These are phyloP conservation scores for Lepisosteus osseus DNA, from an alignment of 2,113 vertebrate genomes.

Conservation along the genomic window DNA sequence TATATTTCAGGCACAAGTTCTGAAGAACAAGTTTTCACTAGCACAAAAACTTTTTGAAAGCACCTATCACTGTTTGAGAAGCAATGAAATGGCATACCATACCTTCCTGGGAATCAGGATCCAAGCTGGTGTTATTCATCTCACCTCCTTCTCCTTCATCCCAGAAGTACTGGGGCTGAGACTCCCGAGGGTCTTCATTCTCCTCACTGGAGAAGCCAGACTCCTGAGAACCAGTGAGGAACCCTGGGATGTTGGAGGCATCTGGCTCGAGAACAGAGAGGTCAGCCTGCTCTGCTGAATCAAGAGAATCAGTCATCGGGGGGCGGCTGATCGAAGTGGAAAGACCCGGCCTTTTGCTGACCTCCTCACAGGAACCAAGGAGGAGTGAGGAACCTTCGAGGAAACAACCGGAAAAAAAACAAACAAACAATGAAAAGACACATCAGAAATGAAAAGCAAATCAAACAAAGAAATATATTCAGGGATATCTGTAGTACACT, in stretches of 20 bases:
- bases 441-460: too few relatives aligned
- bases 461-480: too few relatives aligned
- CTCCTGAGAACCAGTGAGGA: constrained; percentile 66
- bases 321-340: constrained; percentile 65
- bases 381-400: constrained; percentile 33
- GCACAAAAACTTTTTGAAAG: too few relatives aligned
- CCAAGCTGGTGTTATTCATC: constrained; percentile 63
- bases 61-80: too few relatives aligned
- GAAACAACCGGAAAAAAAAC: not conserved
- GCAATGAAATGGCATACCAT: constrained; percentile 5
- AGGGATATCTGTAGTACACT: too few relatives aligned
- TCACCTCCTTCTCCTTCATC: constrained; percentile 66
- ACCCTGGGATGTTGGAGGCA: constrained; percentile 37
- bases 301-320: constrained; percentile 48
- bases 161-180: constrained; percentile 72
- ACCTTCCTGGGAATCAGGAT: constrained; percentile 68
- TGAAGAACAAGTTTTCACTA: too few relatives aligned
- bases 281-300: constrained; percentile 44
- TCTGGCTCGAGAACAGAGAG: constrained; percentile 32
- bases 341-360: constrained; percentile 56
- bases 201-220: constrained; percentile 83
- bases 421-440: too few relatives aligned
- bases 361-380: constrained; percentile 46
- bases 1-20: too few relatives aligned
- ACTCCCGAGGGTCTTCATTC: constrained; percentile 72